These are phyloP conservation scores for Hyles euphorbiae DNA, from an alignment of 1,140 invertebrate genomes.

Conservation along the genomic window DNA sequence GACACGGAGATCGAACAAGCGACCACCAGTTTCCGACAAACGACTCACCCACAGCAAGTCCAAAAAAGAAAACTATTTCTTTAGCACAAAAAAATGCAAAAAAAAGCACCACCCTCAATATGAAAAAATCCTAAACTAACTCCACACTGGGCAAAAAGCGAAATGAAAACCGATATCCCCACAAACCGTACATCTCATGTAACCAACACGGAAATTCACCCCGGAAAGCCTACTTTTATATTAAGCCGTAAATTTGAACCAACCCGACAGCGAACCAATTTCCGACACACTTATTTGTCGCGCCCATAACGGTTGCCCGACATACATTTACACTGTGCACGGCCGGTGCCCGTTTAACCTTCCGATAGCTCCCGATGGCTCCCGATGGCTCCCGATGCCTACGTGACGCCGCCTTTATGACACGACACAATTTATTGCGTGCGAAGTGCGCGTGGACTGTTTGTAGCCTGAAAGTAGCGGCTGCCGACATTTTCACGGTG, in stretches of 20 bases:
- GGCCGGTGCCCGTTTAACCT: constrained; percentile 21
- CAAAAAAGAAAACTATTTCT: too few species aligned
- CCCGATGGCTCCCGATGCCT: constrained; percentile 14
- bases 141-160: too few species aligned
- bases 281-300: constrained; percentile 43
- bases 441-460: too few species aligned
- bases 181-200: constrained; percentile 20
- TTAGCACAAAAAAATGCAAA: too few species aligned
- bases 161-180: neutral
- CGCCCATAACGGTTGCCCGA: constrained; percentile 13
- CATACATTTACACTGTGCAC: constrained; percentile 13
- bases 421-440: constrained; percentile 26
- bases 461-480: too few species aligned
- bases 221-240: constrained; percentile 38
- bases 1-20: too few species aligned
- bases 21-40: too few species aligned
- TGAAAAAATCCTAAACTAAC: too few species aligned
- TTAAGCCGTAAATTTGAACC: constrained; percentile 45
- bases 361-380: constrained; percentile 8
- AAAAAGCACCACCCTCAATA: too few species aligned
- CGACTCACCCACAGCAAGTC: too few species aligned
- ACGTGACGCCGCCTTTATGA: constrained; percentile 35
- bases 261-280: constrained; percentile 34
- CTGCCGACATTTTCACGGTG: too few species aligned
- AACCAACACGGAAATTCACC: constrained; percentile 17